Percentiles rank a stretch among this genome's conserved stretches.
Evolutionary conservation across 2,888 invertebrate species (phyloP).

Genomic region (Neria commutata): DNA sequence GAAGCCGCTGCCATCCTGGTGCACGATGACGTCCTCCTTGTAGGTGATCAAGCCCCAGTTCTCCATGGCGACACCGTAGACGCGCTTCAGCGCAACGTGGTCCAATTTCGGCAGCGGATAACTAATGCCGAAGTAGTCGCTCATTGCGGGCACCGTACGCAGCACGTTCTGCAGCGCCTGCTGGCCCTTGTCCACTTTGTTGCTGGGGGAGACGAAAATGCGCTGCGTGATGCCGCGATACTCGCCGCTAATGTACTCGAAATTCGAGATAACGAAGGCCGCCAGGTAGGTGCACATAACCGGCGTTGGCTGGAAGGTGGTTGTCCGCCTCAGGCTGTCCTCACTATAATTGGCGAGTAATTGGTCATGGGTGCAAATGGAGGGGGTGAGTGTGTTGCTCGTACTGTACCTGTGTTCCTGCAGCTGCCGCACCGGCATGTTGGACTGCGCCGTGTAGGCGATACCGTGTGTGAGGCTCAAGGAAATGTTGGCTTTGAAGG

Average conservation of each 20-base stretch:
- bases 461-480: constrained; percentile 67
- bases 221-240: constrained; percentile 57
- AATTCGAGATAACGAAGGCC: constrained; percentile 79
- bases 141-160: constrained; percentile 55
- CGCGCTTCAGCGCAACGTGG: constrained; percentile 85
- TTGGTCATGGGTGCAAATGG: neutral
- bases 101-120: constrained; percentile 83
- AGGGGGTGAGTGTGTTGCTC: neutral
- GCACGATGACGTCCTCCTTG: constrained; percentile 54
- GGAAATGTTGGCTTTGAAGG: constrained; percentile 71
- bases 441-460: constrained; percentile 58
- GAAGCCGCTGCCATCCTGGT: constrained; percentile 62
- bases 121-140: constrained; percentile 74
- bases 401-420: constrained; percentile 38
- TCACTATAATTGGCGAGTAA: constrained; percentile 17
- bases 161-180: constrained; percentile 48
- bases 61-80: constrained; percentile 87
- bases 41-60: constrained; percentile 91
- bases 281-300: constrained; percentile 82
- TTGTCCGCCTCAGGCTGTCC: constrained; percentile 44
- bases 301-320: constrained; percentile 65
- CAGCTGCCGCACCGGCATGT: constrained; percentile 48
- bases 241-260: constrained; percentile 56
- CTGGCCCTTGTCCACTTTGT: constrained; percentile 39
- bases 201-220: constrained; percentile 47